Conservation (phyloP, 2,888 invertebrate species). For the Protula sp. region DNA sequence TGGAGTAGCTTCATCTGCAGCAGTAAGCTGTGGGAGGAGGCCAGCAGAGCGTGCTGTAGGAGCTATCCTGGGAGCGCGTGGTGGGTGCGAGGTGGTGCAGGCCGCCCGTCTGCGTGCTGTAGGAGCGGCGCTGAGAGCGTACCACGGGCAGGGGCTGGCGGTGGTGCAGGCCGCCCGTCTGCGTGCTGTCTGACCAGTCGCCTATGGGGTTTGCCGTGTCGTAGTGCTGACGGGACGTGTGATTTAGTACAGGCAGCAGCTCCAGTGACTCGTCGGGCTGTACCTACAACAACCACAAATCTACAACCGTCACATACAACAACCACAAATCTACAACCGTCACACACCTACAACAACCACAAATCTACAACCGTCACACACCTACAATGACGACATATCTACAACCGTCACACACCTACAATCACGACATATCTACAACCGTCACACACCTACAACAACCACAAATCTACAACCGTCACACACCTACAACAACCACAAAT, state of each 20-base stretch:
- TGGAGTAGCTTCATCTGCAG: too few relatives aligned
- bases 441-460: background rate
- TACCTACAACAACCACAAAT: slow-evolving; percentile 62
- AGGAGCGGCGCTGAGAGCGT: too few relatives aligned
- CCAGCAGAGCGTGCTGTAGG: too few relatives aligned
- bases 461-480: too few relatives aligned
- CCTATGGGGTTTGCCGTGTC: slow-evolving; percentile 68
- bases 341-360: slow-evolving; percentile 62
- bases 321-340: background rate
- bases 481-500: slow-evolving; percentile 62
- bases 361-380: background rate
- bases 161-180: slow-evolving; percentile 20
- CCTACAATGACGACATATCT: too few relatives aligned
- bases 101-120: too few relatives aligned
- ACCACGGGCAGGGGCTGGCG: too few relatives aligned
- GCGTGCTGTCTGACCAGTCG: slow-evolving; percentile 67
- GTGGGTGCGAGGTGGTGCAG: too few relatives aligned
- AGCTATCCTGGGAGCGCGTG: too few relatives aligned
- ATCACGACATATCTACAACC: slow-evolving; percentile 6
- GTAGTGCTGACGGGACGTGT: slow-evolving; percentile 88
- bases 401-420: slow-evolving; percentile 62
- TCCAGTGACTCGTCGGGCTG: slow-evolving; percentile 95
- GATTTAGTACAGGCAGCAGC: slow-evolving; percentile 92
- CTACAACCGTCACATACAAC: background rate
- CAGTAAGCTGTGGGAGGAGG: too few relatives aligned